A percentile compares a stretch with the other conserved stretches of the same genome.
These are phyloP conservation scores for Crotalus viridis DNA, from an alignment of 2,113 vertebrate species.

Conservation along the genomic window DNA sequence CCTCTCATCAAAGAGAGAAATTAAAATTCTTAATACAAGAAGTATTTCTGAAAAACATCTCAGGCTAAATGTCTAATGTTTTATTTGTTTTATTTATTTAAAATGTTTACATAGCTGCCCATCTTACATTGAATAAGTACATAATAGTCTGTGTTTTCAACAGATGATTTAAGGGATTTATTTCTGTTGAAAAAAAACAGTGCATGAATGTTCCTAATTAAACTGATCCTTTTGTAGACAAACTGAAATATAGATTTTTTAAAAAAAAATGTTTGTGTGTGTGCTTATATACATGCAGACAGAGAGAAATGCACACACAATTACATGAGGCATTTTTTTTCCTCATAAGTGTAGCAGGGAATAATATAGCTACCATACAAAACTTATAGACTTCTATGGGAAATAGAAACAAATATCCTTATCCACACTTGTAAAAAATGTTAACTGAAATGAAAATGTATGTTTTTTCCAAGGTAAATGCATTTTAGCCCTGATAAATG, in stretches of 20 bases:
- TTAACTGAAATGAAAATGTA: not conserved
- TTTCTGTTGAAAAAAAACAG: not conserved
- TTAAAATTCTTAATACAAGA: not conserved
- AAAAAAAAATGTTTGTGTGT: not conserved
- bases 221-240: not conserved
- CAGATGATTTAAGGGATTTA: not conserved
- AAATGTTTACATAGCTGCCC: not conserved
- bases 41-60: not conserved
- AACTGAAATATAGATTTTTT: not conserved
- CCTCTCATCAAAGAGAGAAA: not conserved
- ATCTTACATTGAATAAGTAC: not conserved
- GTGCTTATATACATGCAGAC: not conserved
- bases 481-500: not conserved
- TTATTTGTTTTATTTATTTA: not conserved
- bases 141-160: not conserved
- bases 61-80: not conserved
- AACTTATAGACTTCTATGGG: not conserved
- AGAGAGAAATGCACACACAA: not conserved
- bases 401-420: not conserved
- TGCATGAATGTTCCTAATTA: not conserved
- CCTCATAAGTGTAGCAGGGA: not conserved
- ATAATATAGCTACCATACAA: not conserved
- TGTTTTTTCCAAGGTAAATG: not conserved
- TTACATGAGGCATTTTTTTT: not conserved
- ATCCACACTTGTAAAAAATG: not conserved